A percentile compares a stretch with the other conserved stretches of the same genome.
These are phyloP conservation scores for Heliothis peltigera DNA, from an alignment of 2,888 invertebrate species.

Conservation along the genomic window DNA sequence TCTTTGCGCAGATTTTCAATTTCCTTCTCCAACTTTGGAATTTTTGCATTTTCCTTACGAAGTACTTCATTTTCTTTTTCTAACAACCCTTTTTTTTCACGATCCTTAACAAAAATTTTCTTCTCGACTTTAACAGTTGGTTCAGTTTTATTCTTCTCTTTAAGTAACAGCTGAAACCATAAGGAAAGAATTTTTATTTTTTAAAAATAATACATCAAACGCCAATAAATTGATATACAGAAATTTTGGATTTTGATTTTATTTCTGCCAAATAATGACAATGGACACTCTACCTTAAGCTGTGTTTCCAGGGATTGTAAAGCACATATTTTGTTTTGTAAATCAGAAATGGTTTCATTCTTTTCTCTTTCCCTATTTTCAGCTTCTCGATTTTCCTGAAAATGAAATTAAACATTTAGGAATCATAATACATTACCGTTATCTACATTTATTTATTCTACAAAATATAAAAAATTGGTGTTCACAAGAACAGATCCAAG, in stretches of 20 bases:
- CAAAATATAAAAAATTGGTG: too few relatives aligned
- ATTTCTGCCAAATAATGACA: too few relatives aligned
- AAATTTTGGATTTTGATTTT: too few relatives aligned
- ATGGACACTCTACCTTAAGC: constrained; percentile 72
- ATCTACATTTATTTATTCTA: too few relatives aligned
- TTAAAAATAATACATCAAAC: not conserved
- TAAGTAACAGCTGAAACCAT: constrained; percentile 27
- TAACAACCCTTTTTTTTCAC: constrained; percentile 55
- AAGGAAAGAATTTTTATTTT: not conserved
- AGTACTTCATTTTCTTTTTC: constrained; percentile 65
- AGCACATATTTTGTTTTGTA: constrained; percentile 64
- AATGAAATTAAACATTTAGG: constrained; percentile 33
- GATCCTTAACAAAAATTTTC: constrained; percentile 58
- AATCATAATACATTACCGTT: too few relatives aligned
- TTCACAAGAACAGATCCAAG: too few relatives aligned
- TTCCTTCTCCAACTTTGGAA: constrained; percentile 25
- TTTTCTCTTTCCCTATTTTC: constrained; percentile 55
- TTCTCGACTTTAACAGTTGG: constrained; percentile 65
- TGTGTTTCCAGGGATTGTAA: constrained; percentile 75
- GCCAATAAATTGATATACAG: too few relatives aligned
- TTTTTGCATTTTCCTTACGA: constrained; percentile 60
- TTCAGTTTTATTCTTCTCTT: constrained; percentile 31
- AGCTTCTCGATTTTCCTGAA: constrained; percentile 69
- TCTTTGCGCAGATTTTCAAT: constrained; percentile 27
- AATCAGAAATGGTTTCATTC: constrained; percentile 48